Evolutionary conservation across 2,888 invertebrate species (phyloP).

Genomic region (Drosophila borealis): DNA sequence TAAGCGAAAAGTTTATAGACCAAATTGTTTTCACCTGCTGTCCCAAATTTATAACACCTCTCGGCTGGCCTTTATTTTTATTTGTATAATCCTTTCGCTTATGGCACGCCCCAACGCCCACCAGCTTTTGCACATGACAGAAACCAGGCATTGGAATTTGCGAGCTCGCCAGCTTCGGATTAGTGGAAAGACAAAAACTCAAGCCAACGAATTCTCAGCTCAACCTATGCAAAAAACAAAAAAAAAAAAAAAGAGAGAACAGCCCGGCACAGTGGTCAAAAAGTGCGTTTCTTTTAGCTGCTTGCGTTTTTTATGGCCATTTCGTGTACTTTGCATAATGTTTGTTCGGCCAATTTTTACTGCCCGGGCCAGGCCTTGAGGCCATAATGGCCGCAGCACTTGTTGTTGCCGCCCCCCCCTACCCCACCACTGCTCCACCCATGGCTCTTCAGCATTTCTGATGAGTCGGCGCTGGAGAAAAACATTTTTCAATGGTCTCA

Average conservation of each 20-base stretch:
- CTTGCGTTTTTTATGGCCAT: slow-evolving; percentile 51
- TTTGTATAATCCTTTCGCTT: slow-evolving; percentile 80
- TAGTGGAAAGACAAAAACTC: slow-evolving; percentile 74
- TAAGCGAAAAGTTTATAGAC: slow-evolving; percentile 80
- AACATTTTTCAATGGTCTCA: slow-evolving; percentile 73
- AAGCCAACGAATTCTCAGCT: slow-evolving; percentile 43
- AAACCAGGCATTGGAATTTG: slow-evolving; percentile 75
- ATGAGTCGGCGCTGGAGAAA: slow-evolving; percentile 45
- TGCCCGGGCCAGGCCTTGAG: slow-evolving; percentile 46
- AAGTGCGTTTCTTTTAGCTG: neutral
- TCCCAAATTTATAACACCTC: slow-evolving; percentile 78
- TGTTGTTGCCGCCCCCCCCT: slow-evolving; percentile 58
- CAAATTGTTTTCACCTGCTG: slow-evolving; percentile 81
- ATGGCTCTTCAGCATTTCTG: slow-evolving; percentile 35
- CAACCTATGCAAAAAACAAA: slow-evolving; percentile 49
- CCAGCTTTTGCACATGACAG: slow-evolving; percentile 75
- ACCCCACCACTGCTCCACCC: neutral
- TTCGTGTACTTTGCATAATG: slow-evolving; percentile 72
- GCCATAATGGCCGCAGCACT: slow-evolving; percentile 69
- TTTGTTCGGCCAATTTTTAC: slow-evolving; percentile 68
- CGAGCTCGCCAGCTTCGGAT: slow-evolving; percentile 70
- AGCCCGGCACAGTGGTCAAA: slow-evolving; percentile 58
- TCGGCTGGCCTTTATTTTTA: slow-evolving; percentile 68
- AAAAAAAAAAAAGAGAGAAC: too few species aligned
- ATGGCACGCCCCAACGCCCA: slow-evolving; percentile 26